Conservation (phyloP, 2,888 invertebrate genomes). For the Acanthopleura granulata region DNA sequence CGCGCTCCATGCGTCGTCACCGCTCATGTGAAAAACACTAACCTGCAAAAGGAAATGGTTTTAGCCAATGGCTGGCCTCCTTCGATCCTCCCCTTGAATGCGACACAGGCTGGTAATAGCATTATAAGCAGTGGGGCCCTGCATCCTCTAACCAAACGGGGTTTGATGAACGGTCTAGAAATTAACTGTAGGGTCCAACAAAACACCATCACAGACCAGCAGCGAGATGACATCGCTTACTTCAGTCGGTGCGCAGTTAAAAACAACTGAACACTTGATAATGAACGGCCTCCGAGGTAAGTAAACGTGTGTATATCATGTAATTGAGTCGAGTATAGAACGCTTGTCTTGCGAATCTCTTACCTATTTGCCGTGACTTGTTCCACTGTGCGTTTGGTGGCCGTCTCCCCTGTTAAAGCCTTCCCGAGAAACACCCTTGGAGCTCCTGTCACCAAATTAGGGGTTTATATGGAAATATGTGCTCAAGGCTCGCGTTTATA, state of each 20-base stretch:
- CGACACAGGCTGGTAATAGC: not conserved
- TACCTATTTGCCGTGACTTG: not conserved
- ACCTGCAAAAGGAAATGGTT: not conserved
- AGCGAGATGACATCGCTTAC: constrained; percentile 17
- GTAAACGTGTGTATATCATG: not conserved
- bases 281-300: constrained; percentile 11
- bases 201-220: constrained; percentile 10
- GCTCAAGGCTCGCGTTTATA: not conserved
- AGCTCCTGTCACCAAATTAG: constrained; percentile 15
- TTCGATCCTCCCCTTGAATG: constrained; percentile 11
- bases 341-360: not conserved
- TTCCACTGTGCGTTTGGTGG: not conserved
- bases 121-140: constrained; percentile 6
- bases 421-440: not conserved
- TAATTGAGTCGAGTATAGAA: not conserved
- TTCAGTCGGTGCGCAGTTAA: constrained; percentile 12
- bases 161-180: constrained; percentile 17
- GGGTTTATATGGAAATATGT: constrained; percentile 16
- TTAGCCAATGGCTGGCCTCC: constrained; percentile 5
- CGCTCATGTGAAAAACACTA: constrained; percentile 1
- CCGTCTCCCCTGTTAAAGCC: not conserved
- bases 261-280: constrained; percentile 15
- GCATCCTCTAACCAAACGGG: not conserved
- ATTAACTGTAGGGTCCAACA: not conserved
- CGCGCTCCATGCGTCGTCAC: too few species aligned